Evolutionary conservation across 2,888 invertebrate species (phyloP).

Genomic region (Epistrophella euchroma): DNA sequence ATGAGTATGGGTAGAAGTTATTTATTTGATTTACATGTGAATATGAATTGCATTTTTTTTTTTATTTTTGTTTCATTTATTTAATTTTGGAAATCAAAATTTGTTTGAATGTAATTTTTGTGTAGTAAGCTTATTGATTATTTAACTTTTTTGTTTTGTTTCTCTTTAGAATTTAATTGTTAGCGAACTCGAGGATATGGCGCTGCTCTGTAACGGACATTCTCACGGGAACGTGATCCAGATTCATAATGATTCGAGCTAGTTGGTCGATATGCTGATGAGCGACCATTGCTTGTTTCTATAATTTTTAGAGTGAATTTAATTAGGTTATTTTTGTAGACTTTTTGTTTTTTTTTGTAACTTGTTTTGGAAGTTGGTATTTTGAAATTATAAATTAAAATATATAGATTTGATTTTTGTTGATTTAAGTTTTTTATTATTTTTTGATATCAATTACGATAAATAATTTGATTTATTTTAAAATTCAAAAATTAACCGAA

Average conservation of each 20-base stretch:
- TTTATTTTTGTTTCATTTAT: constrained; percentile 19
- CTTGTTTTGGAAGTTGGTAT: constrained; percentile 71
- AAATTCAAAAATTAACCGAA: constrained; percentile 36
- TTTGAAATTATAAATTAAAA: constrained; percentile 61
- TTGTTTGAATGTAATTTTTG: constrained; percentile 39
- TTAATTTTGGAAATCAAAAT: constrained; percentile 43
- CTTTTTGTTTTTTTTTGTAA: constrained; percentile 62
- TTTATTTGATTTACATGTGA: constrained; percentile 46
- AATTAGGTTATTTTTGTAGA: constrained; percentile 62
- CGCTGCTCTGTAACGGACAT: constrained; percentile 83
- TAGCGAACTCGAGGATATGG: constrained; percentile 83
- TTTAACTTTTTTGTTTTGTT: constrained; percentile 42
- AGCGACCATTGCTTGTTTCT: constrained; percentile 83
- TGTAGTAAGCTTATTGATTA: constrained; percentile 50
- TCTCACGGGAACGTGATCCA: constrained; percentile 82
- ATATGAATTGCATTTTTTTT: constrained; percentile 26
- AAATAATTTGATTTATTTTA: constrained; percentile 26
- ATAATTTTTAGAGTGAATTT: constrained; percentile 82
- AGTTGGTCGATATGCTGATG: constrained; percentile 83
- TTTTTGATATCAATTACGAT: constrained; percentile 3
- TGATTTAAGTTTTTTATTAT: constrained; percentile 41
- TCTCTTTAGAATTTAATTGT: constrained; percentile 66
- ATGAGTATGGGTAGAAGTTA: background rate
- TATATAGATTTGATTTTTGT: constrained; percentile 38
- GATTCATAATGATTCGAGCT: constrained; percentile 83